Base-by-base conservation (phyloP, 2,113 vertebrate genomes). In the Sakesphorus luctuosus region DNA sequence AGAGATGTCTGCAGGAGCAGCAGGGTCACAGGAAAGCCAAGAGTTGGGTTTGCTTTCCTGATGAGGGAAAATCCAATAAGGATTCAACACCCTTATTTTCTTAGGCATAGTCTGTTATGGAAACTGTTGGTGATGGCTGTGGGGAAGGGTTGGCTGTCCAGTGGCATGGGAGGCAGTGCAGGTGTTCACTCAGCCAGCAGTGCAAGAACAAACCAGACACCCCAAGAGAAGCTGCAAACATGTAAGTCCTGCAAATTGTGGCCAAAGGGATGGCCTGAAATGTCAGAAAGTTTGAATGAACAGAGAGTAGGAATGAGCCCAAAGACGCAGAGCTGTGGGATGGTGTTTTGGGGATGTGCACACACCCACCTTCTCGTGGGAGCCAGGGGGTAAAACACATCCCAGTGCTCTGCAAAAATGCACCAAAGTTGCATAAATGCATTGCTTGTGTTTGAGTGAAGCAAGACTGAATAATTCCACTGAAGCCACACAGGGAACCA, bases 331-430 rank as follows among this genome's bases (percentile, higher is more conserved):
- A 2, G 2, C 31, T 0, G 1, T 0, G 7, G 43, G 52, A 23
- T 0, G 1, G 31, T 3, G 7, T 49, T 77, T 18, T 2, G 9
- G 58, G 52, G 18, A 25, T n/a, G 52, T 43, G 46, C 68, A 5
- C 0, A 11, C 29, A 12, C 29, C 33, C 46, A n/a, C 11, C 33
- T 71, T 35, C 24, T 36, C 4, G 1, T 17, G 38, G 40, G 28
- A 62, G 8, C n/a, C 46, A 53, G 33, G 43, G 40, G 14, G n/a
- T 47, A 26, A 73, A 66, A 24, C 3, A 6, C 0, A 0, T 2
- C 18, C 15, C 15, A 68, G 66, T 3, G 11, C 33, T 50, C 1
- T 0, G 38, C 24, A 75, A 74, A 93, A 78, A 29, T 18, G 6
- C 13, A 28, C 15, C 36, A 19, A 35, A 33, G 14, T 19, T 63